Base-by-base conservation (phyloP, 1,140 invertebrate species). In the Thalassaphorura encarpata region DNA sequence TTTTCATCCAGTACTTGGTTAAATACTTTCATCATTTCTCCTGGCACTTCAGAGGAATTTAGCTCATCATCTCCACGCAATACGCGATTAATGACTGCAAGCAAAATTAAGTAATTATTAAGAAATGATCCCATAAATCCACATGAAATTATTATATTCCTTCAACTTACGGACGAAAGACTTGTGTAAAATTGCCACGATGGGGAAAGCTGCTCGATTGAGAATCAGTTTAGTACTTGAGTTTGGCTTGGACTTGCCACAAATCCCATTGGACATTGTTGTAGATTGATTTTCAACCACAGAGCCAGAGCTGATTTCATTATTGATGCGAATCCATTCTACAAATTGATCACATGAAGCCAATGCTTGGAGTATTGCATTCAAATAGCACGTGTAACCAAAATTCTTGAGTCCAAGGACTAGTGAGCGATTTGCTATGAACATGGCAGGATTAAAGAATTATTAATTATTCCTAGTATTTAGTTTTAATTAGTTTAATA, bases 331-430 rank as follows among this genome's bases (percentile, higher is more conserved):
- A n/a, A 94, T 70, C 89, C 89, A 94, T 8, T 77, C 75, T 28
- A 85, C 78, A 67, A 93, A 87, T 45, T 78, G 79, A 54, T 86
- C 82, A 69, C 83, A 90, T 15, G 87, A 81, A 27, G 87, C 85
- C 26, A 91, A 68, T 8, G 86, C 83, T 73, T 92, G 89, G 15
- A 92, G 70, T 23, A 92, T 70, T 1, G 87, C 86, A 73, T 91
- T 91, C 8, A 92, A 71, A 70, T 90, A 91, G 68, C 89, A 92
- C 13, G 88, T 89, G 56, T 84, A 81, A 33, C 87, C 88, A 55
- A 89, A 77, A 75, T 92, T 92, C 56, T 83, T 80, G 5, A 92
- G 76, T 16, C 87, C 88, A 53, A 83, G 60, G 51, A 70, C 53
- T 19, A n/a, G n/a, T n/a, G n/a, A n/a, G n/a, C n/a, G n/a, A n/a